Evolutionary conservation across 2,113 vertebrate species (phyloP), one percentile per base, ranked within the genome.

Genomic region (Herpetotheres cachinnans): DNA sequence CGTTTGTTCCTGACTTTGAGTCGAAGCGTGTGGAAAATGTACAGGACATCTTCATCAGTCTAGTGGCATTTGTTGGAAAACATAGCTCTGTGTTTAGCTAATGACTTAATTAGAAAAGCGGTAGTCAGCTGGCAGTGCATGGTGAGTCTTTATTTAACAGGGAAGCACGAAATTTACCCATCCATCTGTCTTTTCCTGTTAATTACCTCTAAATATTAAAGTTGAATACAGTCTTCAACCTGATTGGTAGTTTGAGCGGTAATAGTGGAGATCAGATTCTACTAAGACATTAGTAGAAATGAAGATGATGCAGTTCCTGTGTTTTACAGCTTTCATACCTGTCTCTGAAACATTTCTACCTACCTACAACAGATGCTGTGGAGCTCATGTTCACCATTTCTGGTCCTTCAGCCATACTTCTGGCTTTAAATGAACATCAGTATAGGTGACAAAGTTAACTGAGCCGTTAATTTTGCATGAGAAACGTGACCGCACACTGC

Each of bases 41-140:
- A 47, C 5, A 58, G 32, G 36, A 50, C 67, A 71, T 95, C 88
- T 80, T 97, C 91, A 94, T 96, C 72, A 81, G 59, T 74, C 54
- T 94, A 56, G 36, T 52, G 73, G 69, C 49, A 55, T 96, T 95
- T 96, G 93, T 96, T 96, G 89, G 92, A 83, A 96, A 97, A 96
- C 74, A 93, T 38, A 89, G 47, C 67, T 93, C 87, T 93, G 62
- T 91, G 84, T 93, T 95, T 90, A 92, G 82, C 34, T 96, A 93
- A 95, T 89, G 85, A 96, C 73, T 96, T 97, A 95, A 97, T 97
- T 93, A 97, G 69, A 87, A 95, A 70, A 92, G 93, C 90, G 44
- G 55, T 92, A 93, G 85, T 97, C 88, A 94, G 82, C 85, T 96
- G 88, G 66, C 97, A 96, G 90, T 72, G 61, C 93, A 82, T 94